Evolutionary conservation across 2,797 vertebrate genomes (phyloP), one percentile per base, ranked within the genome.

Genomic region (Borostomias antarcticus): DNA sequence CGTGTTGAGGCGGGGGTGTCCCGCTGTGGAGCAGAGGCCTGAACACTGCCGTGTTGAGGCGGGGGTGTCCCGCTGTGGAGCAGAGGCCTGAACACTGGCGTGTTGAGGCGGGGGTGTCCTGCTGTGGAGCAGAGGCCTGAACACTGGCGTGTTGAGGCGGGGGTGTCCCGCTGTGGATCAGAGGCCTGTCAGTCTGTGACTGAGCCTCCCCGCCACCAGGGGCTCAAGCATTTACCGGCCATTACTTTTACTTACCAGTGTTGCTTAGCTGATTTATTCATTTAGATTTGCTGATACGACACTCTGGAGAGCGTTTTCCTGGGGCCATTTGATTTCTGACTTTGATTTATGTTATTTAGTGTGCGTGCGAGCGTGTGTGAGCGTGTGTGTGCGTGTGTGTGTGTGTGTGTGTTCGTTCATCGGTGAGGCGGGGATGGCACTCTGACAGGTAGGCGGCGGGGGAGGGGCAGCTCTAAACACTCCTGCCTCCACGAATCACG

Each of bases 401-500:
- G 29, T 19, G 33, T 52, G 19, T 33, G 61, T 33, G 21, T 52
- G 45, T 28, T 33, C 28, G 50, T 1, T 5, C 25, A 25, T 58
- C n/a, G 29, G 15, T 56, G 35, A 21, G 60, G 32, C 7, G 15
- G n/a, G 10, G 17, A 4, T 17, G 21, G 48, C 9, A 21, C 8
- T 23, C 17, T n/a, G 5, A 48, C 45, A 19, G 19, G 70, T 65
- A 57, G 70, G 61, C 23, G 11, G 1, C 17, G 13, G 33, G 33
- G 64, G 67, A 29, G 58, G 54, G 66, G 73, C 68, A 68, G 62
- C 68, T 69, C 65, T 64, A 74, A 81, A 80, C 79, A 62, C 79
- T 74, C 70, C 67, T 76, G 70, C 70, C 61, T 37, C 76, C 50
- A 10, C 76, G 70, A 87, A 84, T 82, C 76, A 81, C 85, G 75